Conservation (phyloP, 2,113 vertebrate genomes). For the Promerops cafer region DNA sequence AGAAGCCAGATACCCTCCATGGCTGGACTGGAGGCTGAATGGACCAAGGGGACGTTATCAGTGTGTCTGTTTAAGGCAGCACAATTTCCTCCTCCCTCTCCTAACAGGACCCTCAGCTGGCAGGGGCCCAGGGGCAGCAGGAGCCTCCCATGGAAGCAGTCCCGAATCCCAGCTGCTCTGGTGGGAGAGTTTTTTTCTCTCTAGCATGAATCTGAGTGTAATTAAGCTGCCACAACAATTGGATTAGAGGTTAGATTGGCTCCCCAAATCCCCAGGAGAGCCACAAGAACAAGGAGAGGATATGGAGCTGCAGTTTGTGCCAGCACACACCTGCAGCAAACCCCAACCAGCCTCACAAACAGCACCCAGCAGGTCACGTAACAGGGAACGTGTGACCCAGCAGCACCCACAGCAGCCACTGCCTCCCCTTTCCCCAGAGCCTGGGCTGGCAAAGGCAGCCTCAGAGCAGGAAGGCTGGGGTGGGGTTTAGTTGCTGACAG, state of each 20-base stretch:
- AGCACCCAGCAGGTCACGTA: neutral
- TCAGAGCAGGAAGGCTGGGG: neutral
- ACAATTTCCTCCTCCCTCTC: neutral
- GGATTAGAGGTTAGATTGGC: neutral
- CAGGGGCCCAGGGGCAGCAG: neutral
- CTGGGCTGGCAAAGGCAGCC: neutral
- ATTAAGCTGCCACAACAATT: neutral
- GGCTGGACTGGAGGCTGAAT: neutral
- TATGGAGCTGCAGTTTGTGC: neutral
- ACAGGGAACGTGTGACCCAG: accelerated
- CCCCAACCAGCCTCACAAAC: neutral
- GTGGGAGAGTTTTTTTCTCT: neutral
- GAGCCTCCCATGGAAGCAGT: neutral
- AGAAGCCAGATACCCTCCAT: accelerated
- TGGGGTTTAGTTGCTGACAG: neutral
- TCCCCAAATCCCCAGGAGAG: neutral
- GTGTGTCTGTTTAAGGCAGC: neutral
- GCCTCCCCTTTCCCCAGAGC: neutral
- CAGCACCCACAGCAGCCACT: neutral
- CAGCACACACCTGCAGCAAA: neutral
- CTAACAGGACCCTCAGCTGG: neutral
- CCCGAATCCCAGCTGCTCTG: accelerated
- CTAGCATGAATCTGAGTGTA: neutral
- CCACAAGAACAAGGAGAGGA: neutral
- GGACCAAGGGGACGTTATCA: neutral